Base-by-base conservation (phyloP, 2,797 vertebrate genomes). In the Sylvia borin region DNA sequence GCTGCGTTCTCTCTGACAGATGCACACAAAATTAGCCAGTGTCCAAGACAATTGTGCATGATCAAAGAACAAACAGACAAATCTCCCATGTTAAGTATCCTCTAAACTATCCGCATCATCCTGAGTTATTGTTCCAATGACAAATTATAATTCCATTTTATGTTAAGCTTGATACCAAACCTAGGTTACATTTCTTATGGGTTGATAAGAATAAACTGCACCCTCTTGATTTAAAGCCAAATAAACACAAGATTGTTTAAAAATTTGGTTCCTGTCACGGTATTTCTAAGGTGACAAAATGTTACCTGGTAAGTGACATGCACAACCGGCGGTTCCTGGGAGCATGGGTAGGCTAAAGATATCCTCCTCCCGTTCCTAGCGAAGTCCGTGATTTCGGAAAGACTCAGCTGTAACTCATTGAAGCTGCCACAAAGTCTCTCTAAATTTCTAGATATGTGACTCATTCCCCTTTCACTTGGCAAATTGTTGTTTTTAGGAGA, bases 231-330 rank as follows among this genome's bases (percentile, higher is more conserved):
- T 89, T 62, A 64, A 82, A 92, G 54, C 40, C 68, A 79, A 81
- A 40, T 58, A 76, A 87, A 62, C 64, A 57, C 32, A 60, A 75
- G 43, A 38, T 21, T 55, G 17, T 42, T 61, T 48, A 65, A 70
- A 90, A 83, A 11, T 27, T 34, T 5, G 9, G 51, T 71, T 64
- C n/a, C n/a, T 31, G 54, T 81, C 31, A 55, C 38, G 70, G 7
- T 67, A 54, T 70, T 68, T 81, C 62, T 84, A 79, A 87, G 43
- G 6, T 87, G 76, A 62, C 31, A 82, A 47, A 64, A 78, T 29
- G 34, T 93, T 99, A 99, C 99, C 99, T 99, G 99, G 86, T 98
- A 99, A 29, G 98, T 99, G 95, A 99, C 96, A 27, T 98, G 98
- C 93, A 99, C 94, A 18, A 98, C 98, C 2, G 98, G 98, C 4